Evolutionary conservation across 2,888 invertebrate species (phyloP).

Genomic region (Taphrorychus bicolor): DNA sequence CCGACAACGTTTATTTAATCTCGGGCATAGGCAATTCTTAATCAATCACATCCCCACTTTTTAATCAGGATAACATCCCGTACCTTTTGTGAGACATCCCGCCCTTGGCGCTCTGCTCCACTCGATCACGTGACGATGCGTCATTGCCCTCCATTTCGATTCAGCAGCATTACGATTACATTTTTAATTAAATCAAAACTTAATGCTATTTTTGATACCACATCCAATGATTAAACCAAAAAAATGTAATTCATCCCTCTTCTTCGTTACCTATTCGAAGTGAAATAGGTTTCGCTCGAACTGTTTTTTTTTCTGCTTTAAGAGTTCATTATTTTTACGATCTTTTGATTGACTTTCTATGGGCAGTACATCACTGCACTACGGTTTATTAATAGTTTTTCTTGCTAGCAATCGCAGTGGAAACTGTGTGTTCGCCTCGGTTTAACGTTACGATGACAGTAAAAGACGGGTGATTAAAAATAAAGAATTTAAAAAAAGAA

Average conservation of each 20-base stretch:
- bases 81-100: constrained; percentile 37
- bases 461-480: constrained; percentile 2
- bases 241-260: no score
- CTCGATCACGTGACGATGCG: constrained; percentile 19
- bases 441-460: not conserved
- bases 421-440: not conserved
- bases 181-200: no score
- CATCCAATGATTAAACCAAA: no score
- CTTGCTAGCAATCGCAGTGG: not conserved
- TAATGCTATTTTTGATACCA: no score
- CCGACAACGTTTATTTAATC: constrained; percentile 22
- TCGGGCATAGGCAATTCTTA: not conserved
- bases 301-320: no score
- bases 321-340: no score
- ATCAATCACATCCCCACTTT: constrained; percentile 2
- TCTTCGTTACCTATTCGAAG: no score
- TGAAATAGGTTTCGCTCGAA: no score
- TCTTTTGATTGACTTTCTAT: no score
- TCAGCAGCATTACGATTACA: constrained; percentile 24
- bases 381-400: no score
- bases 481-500: constrained; percentile 2
- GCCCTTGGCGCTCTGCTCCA: constrained; percentile 14
- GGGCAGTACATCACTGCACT: no score
- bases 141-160: constrained; percentile 29
- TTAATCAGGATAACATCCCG: not conserved